Conservation (phyloP, 2,888 invertebrate genomes). For the Halictus quadricinctus region DNA sequence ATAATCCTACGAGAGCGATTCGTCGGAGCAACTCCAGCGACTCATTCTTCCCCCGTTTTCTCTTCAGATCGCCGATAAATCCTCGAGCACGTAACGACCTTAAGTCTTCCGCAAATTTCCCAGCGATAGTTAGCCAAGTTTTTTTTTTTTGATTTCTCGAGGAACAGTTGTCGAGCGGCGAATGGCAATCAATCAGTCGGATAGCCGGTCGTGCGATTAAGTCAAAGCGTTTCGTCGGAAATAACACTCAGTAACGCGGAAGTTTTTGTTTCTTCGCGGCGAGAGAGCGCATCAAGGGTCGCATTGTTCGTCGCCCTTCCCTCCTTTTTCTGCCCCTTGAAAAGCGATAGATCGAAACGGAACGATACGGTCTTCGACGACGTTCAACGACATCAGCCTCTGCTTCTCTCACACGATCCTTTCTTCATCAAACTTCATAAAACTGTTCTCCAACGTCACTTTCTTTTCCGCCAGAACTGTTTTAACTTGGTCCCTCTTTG, state of each 20-base stretch:
- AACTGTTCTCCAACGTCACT: not conserved
- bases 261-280: constrained; percentile 9
- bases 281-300: constrained; percentile 33
- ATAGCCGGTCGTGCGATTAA: not conserved
- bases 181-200: not conserved
- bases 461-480: not conserved
- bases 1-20: not conserved
- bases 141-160: not conserved
- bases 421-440: not conserved
- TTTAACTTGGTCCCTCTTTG: not conserved
- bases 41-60: not conserved
- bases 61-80: not conserved
- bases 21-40: not conserved
- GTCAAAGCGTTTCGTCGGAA: constrained; percentile 22
- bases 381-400: constrained; percentile 13
- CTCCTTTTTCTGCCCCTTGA: constrained; percentile 24
- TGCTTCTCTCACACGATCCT: not conserved
- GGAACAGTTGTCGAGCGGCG: not conserved
- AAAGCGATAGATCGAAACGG: not conserved
- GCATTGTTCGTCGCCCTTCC: constrained; percentile 45
- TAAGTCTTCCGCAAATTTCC: not conserved
- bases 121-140: not conserved
- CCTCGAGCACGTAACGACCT: not conserved
- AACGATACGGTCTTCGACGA: constrained; percentile 2
- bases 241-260: not conserved